These are phyloP conservation scores for Pteropus rufus DNA, from an alignment of 2,797 vertebrate species.

Conservation along the genomic window DNA sequence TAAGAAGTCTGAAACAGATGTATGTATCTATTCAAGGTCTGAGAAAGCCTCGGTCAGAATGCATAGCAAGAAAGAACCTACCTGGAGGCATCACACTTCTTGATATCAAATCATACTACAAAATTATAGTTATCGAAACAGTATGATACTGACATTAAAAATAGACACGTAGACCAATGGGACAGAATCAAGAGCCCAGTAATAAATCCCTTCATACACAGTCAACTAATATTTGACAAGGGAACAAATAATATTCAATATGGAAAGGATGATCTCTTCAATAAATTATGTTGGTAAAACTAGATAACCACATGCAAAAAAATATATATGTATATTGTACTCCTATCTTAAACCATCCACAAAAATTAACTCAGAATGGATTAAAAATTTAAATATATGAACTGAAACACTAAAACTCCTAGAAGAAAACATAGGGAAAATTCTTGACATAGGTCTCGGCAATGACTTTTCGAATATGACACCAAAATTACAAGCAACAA, in stretches of 20 bases:
- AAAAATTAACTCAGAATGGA: not conserved
- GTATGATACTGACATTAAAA: not conserved
- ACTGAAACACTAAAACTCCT: not conserved
- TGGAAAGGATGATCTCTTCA: not conserved
- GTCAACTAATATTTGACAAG: not conserved
- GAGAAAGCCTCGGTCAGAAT: not conserved
- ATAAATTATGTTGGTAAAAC: not conserved
- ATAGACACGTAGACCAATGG: not conserved
- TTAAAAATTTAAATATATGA: not conserved
- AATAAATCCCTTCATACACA: not conserved
- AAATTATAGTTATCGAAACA: not conserved
- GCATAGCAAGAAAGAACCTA: not conserved
- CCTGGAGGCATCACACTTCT: not conserved
- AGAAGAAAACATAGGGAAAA: not conserved
- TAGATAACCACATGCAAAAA: not conserved
- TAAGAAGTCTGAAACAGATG: not conserved
- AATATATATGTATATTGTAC: not conserved
- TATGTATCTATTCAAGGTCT: not conserved
- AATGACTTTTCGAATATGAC: not conserved
- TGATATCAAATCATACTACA: not conserved
- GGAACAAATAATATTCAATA: not conserved
- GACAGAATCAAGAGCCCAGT: not conserved
- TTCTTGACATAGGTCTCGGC: not conserved
- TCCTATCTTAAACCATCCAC: not conserved
- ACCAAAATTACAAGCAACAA: not conserved